Base-by-base conservation (phyloP, 1,140 invertebrate genomes). In the Drosophila lacertosa region DNA sequence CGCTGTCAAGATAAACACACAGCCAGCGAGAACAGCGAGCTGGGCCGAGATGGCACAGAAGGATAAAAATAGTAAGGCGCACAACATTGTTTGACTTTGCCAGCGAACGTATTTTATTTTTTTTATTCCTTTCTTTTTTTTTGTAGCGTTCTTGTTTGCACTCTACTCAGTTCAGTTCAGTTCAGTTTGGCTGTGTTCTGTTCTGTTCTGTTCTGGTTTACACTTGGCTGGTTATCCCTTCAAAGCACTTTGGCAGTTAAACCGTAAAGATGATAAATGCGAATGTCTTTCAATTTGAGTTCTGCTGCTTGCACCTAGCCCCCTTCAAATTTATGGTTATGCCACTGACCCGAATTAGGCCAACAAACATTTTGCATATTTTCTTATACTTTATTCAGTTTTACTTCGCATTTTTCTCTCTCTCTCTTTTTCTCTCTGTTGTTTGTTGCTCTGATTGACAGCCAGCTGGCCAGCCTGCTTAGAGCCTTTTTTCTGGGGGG, bases 181-280 rank as follows among this genome's bases (percentile, higher is more conserved):
- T 62, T 37, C 32, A 54, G 16, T 26, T 51, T n/a, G n/a, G n/a
- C n/a, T n/a, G n/a, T 40, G 35, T 63, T 74, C 26, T 32, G 42
- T 16, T 48, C 32, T 53, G 37, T 62, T 37, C 32, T 59, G 16
- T 26, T 51, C 29, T 29, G 63, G 60, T 76, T 63, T 37, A 66
- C 50, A 62, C 57, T 54, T 32, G 53, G 32, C 51, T 74, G 45
- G 40, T 69, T 65, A 64, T 69, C 68, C 68, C 72, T 76, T 70
- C 74, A 78, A 71, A 84, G 80, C 66, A 74, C 77, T 86, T 86
- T 86, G 81, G 77, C 81, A 86, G 77, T 88, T 88, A 86, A 86
- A 78, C 82, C 81, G 81, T 86, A 86, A 86, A 86, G 82, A 86
- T 86, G 81, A 86, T 86, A 80, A 88, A 86, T 86, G 81, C 77